These are phyloP conservation scores for Protophormia terraenovae DNA, from an alignment of 2,888 invertebrate genomes.

Conservation along the genomic window DNA sequence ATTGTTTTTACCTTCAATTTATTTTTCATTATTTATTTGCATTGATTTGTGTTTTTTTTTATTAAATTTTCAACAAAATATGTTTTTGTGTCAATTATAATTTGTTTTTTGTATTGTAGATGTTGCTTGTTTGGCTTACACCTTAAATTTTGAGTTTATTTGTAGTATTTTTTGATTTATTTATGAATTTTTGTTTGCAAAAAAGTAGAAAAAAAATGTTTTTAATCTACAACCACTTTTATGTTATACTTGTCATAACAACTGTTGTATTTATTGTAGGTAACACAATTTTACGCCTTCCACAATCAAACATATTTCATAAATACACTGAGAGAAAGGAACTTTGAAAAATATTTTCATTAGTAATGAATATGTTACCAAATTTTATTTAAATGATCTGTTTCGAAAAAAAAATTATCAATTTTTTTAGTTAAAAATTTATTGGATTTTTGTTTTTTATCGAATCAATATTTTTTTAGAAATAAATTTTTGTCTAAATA, in stretches of 20 bases:
- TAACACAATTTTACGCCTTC: slow-evolving; percentile 40
- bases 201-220: not conserved
- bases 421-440: too few relatives aligned
- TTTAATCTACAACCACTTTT: slow-evolving; percentile 25
- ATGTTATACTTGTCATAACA: slow-evolving; percentile 51
- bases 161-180: not conserved
- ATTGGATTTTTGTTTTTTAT: too few relatives aligned
- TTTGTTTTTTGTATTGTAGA: not conserved
- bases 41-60: slow-evolving; percentile 2
- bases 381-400: too few relatives aligned
- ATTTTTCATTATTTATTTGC: not conserved
- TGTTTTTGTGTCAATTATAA: slow-evolving; percentile 17
- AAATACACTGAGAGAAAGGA: slow-evolving; percentile 13
- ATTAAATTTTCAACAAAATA: not conserved
- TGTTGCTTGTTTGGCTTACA: not conserved
- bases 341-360: not conserved
- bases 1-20: slow-evolving; percentile 55
- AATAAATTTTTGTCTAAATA: too few relatives aligned
- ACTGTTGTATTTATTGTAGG: slow-evolving; percentile 34
- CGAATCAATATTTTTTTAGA: too few relatives aligned
- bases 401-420: too few relatives aligned
- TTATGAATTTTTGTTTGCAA: not conserved
- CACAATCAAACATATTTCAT: not conserved
- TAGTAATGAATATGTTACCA: too few relatives aligned
- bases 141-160: not conserved